These are phyloP conservation scores for Lutjanus erythropterus DNA, from an alignment of 2,113 vertebrate species.

Conservation along the genomic window DNA sequence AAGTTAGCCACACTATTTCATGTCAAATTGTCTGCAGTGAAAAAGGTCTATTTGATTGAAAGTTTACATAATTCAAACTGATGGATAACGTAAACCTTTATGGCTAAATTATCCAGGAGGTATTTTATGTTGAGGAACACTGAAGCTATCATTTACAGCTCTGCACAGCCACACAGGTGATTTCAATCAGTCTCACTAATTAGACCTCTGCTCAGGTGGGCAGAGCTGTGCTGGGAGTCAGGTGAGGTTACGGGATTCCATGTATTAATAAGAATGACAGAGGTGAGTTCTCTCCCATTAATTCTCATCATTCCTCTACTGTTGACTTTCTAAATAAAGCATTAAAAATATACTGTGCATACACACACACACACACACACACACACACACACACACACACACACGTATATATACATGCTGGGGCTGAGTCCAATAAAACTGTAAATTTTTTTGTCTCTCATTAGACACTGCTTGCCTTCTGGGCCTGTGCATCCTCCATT, in stretches of 20 bases:
- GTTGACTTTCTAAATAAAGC: no score
- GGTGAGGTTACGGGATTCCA: background rate
- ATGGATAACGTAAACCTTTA: background rate
- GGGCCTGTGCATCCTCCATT: background rate
- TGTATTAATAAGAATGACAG: background rate
- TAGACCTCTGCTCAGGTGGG: conserved; percentile 6
- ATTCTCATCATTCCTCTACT: background rate
- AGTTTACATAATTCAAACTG: background rate
- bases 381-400: no score
- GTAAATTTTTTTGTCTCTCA: conserved; percentile 12
- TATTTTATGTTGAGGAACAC: background rate
- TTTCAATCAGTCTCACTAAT: background rate
- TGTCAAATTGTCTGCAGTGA: no score
- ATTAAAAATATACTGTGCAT: no score
- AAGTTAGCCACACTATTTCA: no score
- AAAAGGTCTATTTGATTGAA: background rate
- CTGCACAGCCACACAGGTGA: background rate
- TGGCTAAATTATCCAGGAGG: background rate
- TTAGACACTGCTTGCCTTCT: conserved; percentile 11
- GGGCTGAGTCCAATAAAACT: background rate
- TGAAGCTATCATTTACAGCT: background rate
- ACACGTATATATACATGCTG: no score
- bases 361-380: no score
- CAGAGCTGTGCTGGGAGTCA: background rate
- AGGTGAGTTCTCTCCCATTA: background rate